Evolutionary conservation across 2,888 invertebrate species (phyloP).

Genomic region (Tridacna gigas): DNA sequence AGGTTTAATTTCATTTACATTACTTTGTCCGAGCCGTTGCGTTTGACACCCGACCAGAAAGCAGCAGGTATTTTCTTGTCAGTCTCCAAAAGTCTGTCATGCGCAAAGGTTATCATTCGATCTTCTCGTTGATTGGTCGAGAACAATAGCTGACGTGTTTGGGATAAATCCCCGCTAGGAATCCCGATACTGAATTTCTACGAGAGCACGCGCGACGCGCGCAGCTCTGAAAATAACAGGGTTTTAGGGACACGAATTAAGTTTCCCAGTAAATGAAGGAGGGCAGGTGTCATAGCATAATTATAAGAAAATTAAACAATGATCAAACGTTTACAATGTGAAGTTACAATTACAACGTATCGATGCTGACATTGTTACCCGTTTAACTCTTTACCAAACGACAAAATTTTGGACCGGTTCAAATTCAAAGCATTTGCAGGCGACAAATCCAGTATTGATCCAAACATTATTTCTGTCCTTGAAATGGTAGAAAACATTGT

Average conservation of each 20-base stretch:
- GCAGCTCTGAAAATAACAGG: conserved; percentile 50
- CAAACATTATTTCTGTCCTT: too few relatives aligned
- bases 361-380: background rate
- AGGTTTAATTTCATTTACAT: conserved; percentile 12
- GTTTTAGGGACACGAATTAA: conserved; percentile 49
- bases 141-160: conserved; percentile 58
- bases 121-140: conserved; percentile 57
- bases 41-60: conserved; percentile 29
- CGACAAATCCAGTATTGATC: too few relatives aligned
- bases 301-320: conserved; percentile 38
- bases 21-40: conserved; percentile 17
- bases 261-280: conserved; percentile 35
- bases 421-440: too few relatives aligned
- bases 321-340: conserved; percentile 20
- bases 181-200: conserved; percentile 51
- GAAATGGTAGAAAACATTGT: too few relatives aligned
- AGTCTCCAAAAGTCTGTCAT: conserved; percentile 46
- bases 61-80: conserved; percentile 63
- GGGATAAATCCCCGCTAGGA: conserved; percentile 45
- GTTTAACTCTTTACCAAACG: background rate
- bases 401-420: too few relatives aligned
- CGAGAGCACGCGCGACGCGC: conserved; percentile 51
- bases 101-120: conserved; percentile 56
- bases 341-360: conserved; percentile 2
- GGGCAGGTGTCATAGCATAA: conserved; percentile 54